Base-by-base conservation (phyloP, 2,797 vertebrate genomes). In the Glyptemys insculpta region DNA sequence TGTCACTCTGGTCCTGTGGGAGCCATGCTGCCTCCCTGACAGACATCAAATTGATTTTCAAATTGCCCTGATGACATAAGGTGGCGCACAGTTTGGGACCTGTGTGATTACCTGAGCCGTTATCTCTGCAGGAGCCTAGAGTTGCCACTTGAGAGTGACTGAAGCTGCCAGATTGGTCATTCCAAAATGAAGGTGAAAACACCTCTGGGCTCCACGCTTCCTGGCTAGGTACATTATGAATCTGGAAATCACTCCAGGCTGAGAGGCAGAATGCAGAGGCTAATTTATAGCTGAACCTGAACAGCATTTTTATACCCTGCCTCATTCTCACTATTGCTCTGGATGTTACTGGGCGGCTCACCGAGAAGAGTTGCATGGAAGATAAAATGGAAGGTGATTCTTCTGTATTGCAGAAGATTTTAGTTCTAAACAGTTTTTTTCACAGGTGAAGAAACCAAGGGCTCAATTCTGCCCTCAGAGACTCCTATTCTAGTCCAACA, bases 21-120 rank as follows among this genome's bases (percentile, higher is more conserved):
- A 82, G 91, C 9, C 52, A 86, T 37, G 68, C 93, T 87, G 87
- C 95, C 96, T 97, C 95, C 95, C 97, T 96, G 96, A 97, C 98
- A 98, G 97, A 97, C 96, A 97, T 97, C 97, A 98, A 97, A 98
- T 96, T 98, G 98, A 98, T 98, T 98, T 96, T 97, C 97, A 98
- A 98, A 98, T 98, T 98, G 97, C 98, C 98, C 96, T 98, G 97
- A 98, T 97, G 97, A 97, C 88, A 95, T 91, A 97, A 97, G 98
- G 96, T 95, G 95, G 97, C n/a, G 95, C 97, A 96, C 94, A 95
- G 97, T 98, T 97, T 96, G 97, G 94, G 97, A 95, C 90, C 93
- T 3, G 0, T 93, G 96, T 97, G 97, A 98, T 97, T 97, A 97
- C 96, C 94, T 95, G 96, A 95, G 91, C 44, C 2, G 94, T 96